Base-by-base conservation (phyloP, 1,140 invertebrate species). In the Hormaphis cornu region DNA sequence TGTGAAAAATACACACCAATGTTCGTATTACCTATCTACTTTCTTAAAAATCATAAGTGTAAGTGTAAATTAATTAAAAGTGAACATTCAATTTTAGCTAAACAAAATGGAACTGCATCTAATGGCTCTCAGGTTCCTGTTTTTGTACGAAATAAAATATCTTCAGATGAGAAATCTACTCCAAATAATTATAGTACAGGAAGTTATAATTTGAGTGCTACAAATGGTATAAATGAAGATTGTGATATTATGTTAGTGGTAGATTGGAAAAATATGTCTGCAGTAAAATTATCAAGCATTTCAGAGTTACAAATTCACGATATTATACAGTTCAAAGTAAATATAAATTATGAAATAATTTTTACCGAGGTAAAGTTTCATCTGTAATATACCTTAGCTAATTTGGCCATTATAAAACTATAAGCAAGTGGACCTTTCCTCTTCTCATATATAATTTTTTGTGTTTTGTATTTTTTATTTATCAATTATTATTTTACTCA, bases 261-360 rank as follows among this genome's bases (percentile, higher is more conserved):
- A 24, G 61, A 66, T 33, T 66, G 61, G 61, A 66, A 50, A 9
- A 66, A 66, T 22, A 66, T 66, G 61, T 3, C 44, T 33, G 24
- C 20, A 16, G n/a, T 48, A 16, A 66, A 66, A 50, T 22, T 66
- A 33, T 14, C 37, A 46, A 30, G 33, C 35, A 12, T 66, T 20
- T 14, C 28, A 2, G 59, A 66, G n/a, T 48, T 66, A 33, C 40
- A 66, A 48, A 26, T 33, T 48, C 16, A 48, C 35, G 59, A 66
- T 66, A 16, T 66, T 12, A 16, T 66, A 33, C 59, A 66, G 33
- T 66, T 66, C n/a, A 66, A 48, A 66, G 59, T 16, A 48, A 63
- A 14, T 59, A 26, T 44, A 26, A 8, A 56, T 24, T 54, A 33
- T 35, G 12, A 7, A 35, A 20, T 54, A 42, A n/a, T n/a, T n/a